Conservation (phyloP, 30 jellyfish, hydroid and myxozoan genomes). For the Pelagia noctiluca region DNA sequence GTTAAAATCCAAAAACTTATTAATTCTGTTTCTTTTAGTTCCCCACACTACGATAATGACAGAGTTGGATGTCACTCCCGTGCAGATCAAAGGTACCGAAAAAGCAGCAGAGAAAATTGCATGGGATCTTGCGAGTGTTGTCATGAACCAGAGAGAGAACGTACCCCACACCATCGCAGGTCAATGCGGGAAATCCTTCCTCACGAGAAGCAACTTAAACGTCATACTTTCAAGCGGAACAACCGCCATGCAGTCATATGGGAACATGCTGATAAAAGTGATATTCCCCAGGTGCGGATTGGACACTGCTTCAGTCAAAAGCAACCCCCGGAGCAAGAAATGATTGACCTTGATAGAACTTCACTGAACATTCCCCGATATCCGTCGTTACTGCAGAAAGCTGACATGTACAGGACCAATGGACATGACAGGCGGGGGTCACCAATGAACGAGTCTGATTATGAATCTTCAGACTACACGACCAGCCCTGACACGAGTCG, state of each 20-base stretch:
- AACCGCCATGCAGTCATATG: constrained; percentile 7
- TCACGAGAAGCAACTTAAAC: constrained; percentile 1
- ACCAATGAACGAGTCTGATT: too few species aligned
- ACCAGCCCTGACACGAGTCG: too few species aligned
- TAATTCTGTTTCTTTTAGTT: constrained; percentile 33
- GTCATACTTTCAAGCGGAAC: background rate
- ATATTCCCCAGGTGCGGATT: constrained; percentile 41
- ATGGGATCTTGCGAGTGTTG: constrained; percentile 55
- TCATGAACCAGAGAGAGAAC: constrained; percentile 28
- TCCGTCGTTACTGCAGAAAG: constrained; percentile 45
- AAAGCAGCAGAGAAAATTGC: constrained; percentile 53
- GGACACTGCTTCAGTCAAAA: constrained; percentile 71
- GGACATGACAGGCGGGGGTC: too few species aligned
- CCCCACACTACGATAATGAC: constrained; percentile 56
- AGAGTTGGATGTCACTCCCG: background rate
- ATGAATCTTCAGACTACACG: too few species aligned
- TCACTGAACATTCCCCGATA: constrained; percentile 39
- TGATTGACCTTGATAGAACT: constrained; percentile 72
- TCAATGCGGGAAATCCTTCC: constrained; percentile 74
- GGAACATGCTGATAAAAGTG: background rate
- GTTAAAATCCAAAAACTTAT: too few species aligned
- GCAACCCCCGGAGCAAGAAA: constrained; percentile 32
- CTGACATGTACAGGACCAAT: background rate
- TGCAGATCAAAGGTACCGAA: constrained; percentile 34
- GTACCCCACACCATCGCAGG: background rate